Conservation (phyloP, 2,888 invertebrate species). For the Tanytarsus gracilentus region DNA sequence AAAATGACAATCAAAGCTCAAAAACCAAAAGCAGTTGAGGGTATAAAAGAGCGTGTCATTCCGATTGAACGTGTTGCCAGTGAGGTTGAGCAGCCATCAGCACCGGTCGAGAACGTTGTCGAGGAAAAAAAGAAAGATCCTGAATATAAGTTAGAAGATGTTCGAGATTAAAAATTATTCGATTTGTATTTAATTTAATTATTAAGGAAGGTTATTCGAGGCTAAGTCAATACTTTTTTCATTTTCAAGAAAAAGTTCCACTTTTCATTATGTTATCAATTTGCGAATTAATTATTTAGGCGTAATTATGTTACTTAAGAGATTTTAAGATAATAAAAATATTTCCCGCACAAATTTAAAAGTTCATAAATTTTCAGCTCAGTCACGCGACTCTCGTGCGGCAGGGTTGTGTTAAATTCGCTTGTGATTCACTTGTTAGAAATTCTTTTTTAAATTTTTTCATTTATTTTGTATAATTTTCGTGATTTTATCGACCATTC, state of each 20-base stretch:
- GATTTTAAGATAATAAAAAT: too few species aligned
- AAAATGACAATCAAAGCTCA: constrained; percentile 7
- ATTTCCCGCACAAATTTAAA: neutral
- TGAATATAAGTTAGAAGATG: too few species aligned
- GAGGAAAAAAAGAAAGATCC: neutral
- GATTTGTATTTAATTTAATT: too few species aligned
- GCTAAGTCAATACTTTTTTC: too few species aligned
- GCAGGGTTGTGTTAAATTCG: constrained; percentile 2
- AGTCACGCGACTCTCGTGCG: neutral
- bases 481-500: neutral
- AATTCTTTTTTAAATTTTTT: neutral
- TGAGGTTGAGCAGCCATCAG: neutral
- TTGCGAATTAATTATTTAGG: too few species aligned
- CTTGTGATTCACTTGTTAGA: constrained; percentile 6
- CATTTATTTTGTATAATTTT: neutral
- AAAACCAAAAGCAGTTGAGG: constrained; percentile 15
- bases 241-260: too few species aligned
- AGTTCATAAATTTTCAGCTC: neutral
- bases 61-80: constrained; percentile 18
- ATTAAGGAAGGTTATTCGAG: too few species aligned
- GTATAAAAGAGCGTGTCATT: constrained; percentile 9
- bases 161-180: too few species aligned
- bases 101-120: neutral
- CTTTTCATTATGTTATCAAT: too few species aligned
- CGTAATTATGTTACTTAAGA: too few species aligned